Evolutionary conservation across 2,888 invertebrate genomes (phyloP), one percentile per base, ranked within the genome.

Genomic region (Opisthograptis luteolata): DNA sequence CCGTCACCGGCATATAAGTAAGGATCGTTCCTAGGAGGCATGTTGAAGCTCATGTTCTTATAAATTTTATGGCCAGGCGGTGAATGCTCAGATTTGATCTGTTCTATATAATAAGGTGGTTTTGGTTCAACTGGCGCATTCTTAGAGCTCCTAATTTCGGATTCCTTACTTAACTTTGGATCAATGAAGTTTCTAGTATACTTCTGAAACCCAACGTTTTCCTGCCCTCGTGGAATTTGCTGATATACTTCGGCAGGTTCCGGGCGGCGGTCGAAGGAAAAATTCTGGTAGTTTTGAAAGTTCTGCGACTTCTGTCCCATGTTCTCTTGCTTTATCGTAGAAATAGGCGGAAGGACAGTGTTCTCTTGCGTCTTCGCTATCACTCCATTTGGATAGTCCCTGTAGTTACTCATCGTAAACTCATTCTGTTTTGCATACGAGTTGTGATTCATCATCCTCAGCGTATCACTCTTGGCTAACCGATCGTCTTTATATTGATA

Each of bases 1-100:
- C 94, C 94, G 60, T 95, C 95, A 8, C 95, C 95, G 53, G 92
- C 84, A 74, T 92, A 95, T 55, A 92, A 80, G 70, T 94, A 94
- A 14, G 89, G 87, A 59, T 91, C 91, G 49, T 73, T 81, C 59
- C 84, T 82, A 7, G 85, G 83, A 22, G 79, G 78, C 39, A 70
- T 73, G 35, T 80, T 81, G 58, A 84, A 91, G 60, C 77, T 80
- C 55, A 89, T 74, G 47, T 87, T 91, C 60, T 91, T 91, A 62
- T 91, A 91, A 58, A 91, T 91, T 65, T 90, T 91, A 58, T 88
- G 90, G 0, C 91, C 91, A 1, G 91, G 91, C 13, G 91, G 91
- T 36, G 91, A 91, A 76, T 91, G 84, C 58, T 91, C 91, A 6
- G 91, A 91, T 68, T 91, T 91, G 22, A 91, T 91, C 70, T 91